These are phyloP conservation scores for Adelognathus sp. DNA, from an alignment of 2,888 invertebrate species.

Conservation along the genomic window DNA sequence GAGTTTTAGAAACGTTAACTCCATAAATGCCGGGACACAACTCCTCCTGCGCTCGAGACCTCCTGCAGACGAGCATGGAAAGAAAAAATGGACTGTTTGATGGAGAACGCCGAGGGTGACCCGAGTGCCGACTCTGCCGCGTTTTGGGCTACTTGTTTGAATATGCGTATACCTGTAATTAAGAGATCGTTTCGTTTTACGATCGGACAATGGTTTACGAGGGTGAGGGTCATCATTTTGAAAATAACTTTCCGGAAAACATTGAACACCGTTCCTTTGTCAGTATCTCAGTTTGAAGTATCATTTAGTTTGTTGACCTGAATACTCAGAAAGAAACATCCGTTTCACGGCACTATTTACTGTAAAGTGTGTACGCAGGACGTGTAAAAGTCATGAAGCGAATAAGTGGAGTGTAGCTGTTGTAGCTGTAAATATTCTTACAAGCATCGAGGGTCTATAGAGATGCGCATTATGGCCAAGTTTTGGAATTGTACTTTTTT, in stretches of 20 bases:
- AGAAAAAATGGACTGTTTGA: constrained; percentile 44
- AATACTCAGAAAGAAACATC: background rate
- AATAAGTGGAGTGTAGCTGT: background rate
- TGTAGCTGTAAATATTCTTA: background rate
- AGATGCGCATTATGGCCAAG: background rate
- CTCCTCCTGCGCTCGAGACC: constrained; percentile 62
- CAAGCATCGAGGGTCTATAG: background rate
- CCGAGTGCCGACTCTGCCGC: constrained; percentile 30
- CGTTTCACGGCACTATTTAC: background rate
- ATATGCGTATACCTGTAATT: constrained; percentile 60
- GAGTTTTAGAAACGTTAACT: constrained; percentile 81
- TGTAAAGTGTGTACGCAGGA: background rate
- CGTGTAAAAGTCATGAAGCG: background rate
- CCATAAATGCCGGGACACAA: constrained; percentile 79
- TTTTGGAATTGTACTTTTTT: background rate
- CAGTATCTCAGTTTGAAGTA: background rate
- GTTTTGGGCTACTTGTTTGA: constrained; percentile 41
- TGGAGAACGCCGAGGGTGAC: constrained; percentile 50
- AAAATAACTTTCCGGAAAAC: constrained; percentile 31
- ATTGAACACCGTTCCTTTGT: background rate
- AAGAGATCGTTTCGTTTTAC: constrained; percentile 62
- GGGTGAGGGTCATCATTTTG: constrained; percentile 41
- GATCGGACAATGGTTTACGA: constrained; percentile 22
- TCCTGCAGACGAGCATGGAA: constrained; percentile 44
- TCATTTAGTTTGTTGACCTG: background rate